A percentile compares a stretch with the other conserved stretches of the same genome.
These are phyloP conservation scores for Bolinopsis microptera DNA, from an alignment of 37 sponge, comb jelly and placozoan genomes.

Conservation along the genomic window DNA sequence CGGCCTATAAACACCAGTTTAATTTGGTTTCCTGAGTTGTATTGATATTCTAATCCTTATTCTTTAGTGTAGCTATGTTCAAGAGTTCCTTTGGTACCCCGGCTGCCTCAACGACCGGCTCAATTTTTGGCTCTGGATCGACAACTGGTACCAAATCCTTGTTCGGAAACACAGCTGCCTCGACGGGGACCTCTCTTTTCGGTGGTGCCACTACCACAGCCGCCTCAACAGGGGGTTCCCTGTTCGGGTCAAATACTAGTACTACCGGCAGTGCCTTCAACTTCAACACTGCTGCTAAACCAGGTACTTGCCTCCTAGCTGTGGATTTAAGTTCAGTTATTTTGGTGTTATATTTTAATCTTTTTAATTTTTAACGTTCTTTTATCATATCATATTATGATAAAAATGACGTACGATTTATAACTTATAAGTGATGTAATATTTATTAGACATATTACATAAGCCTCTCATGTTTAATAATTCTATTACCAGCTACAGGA, in stretches of 20 bases:
- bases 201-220: not conserved
- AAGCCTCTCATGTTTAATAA: too few species aligned
- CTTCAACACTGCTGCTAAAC: constrained; percentile 32
- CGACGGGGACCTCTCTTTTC: constrained; percentile 18
- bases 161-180: constrained; percentile 39
- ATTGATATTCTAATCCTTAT: not conserved
- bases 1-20: too few species aligned
- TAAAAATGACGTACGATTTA: too few species aligned
- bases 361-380: too few species aligned
- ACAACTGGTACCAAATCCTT: not conserved
- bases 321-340: too few species aligned
- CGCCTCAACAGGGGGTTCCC: not conserved
- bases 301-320: too few species aligned
- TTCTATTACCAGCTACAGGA: constrained; percentile 41
- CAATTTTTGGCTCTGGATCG: not conserved
- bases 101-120: not conserved
- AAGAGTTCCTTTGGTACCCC: too few species aligned
- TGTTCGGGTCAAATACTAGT: not conserved
- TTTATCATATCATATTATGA: too few species aligned
- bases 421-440: too few species aligned
- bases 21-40: too few species aligned
- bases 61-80: not conserved
- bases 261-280: not conserved
- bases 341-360: too few species aligned
- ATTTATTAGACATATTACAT: too few species aligned